Evolutionary conservation across 2,888 invertebrate species (phyloP).

Genomic region (Euspilapteryx auroguttella): DNA sequence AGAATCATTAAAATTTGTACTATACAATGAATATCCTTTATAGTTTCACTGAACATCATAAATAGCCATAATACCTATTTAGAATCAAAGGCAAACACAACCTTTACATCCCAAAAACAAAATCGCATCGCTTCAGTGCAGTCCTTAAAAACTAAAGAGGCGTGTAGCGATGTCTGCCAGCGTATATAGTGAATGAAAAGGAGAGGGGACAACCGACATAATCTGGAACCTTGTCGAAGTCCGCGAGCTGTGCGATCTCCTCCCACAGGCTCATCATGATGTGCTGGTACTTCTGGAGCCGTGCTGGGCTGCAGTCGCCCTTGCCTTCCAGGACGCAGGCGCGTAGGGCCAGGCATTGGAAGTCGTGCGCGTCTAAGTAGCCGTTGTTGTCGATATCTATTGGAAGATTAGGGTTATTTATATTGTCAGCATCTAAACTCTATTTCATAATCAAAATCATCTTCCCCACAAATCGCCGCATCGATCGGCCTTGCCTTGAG

Average conservation of each 20-base stretch:
- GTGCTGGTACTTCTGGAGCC: constrained; percentile 78
- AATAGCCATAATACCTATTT: too few species aligned
- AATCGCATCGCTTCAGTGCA: too few species aligned
- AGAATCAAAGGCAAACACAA: constrained; percentile 11
- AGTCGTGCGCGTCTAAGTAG: constrained; percentile 78
- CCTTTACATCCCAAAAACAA: too few species aligned
- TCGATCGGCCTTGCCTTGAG: too few species aligned
- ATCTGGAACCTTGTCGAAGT: constrained; percentile 80
- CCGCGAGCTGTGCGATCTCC: constrained; percentile 82
- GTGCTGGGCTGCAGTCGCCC: constrained; percentile 73
- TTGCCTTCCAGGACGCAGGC: constrained; percentile 83
- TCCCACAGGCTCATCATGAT: constrained; percentile 85
- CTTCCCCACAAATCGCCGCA: too few species aligned
- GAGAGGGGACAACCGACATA: constrained; percentile 51
- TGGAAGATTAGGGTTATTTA: too few species aligned
- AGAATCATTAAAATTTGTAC: too few species aligned
- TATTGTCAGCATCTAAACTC: too few species aligned
- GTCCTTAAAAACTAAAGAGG: constrained; percentile 7
- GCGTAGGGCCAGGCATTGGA: constrained; percentile 79
- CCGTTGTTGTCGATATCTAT: constrained; percentile 88
- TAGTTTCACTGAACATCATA: too few species aligned
- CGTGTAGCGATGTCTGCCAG: constrained; percentile 10
- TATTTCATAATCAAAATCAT: too few species aligned
- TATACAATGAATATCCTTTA: too few species aligned
- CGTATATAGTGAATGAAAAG: constrained; percentile 20